Evolutionary conservation across 2,888 invertebrate genomes (phyloP), one percentile per base, ranked within the genome.

Genomic region (Acanthosoma haemorrhoidale): DNA sequence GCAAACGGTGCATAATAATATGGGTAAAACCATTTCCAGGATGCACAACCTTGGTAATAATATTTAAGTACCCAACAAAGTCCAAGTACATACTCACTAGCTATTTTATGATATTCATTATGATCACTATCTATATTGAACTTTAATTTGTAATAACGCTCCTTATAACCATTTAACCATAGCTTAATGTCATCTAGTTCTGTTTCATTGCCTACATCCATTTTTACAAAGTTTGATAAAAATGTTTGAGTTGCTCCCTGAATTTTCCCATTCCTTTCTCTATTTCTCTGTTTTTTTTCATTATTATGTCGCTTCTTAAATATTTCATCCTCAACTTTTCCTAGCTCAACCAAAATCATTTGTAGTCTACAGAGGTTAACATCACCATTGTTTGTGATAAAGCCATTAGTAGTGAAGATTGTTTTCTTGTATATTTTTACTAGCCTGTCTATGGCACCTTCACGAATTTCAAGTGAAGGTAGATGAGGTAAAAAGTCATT

Each of bases 11-110:
- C 98, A 83, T 99, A 99, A 82, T 99, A 99, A 81, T 96, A 99
- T 0, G 99, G 99, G 82, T 95, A 99, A 83, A 96, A 99, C 99
- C 99, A 99, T 82, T 97, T 94, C 99, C 99, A 99, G 15, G 94
- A 95, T 38, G 96, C 93, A 82, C 98, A 99, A 68, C 99, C 77
- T n/a, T n/a, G n/a, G n/a, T n/a, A n/a, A n/a, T n/a, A n/a, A n/a
- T n/a, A n/a, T n/a, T n/a, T n/a, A n/a, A n/a, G n/a, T n/a, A n/a
- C n/a, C n/a, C n/a, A n/a, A n/a, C 15, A 2, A 16, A n/a, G n/a
- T n/a, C n/a, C n/a, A n/a, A n/a, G n/a, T n/a, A n/a, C n/a, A n/a
- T n/a, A n/a, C n/a, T n/a, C n/a, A n/a, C n/a, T n/a, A n/a, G n/a
- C n/a, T n/a, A n/a, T n/a, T n/a, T n/a, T n/a, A n/a, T n/a, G n/a